Evolutionary conservation across 2,888 invertebrate species (phyloP).

Genomic region (Augiades crinisus): DNA sequence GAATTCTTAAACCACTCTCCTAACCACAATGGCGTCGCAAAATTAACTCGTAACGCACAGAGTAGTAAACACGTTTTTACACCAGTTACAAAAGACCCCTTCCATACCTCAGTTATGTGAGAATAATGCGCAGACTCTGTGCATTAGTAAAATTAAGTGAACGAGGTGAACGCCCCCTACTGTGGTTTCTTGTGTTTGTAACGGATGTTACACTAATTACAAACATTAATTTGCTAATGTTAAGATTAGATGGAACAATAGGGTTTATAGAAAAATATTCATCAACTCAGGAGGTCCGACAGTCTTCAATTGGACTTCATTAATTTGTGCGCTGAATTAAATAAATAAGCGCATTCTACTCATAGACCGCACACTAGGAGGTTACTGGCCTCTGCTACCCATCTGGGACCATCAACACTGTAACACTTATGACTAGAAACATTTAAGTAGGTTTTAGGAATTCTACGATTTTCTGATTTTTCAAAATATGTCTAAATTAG

Average conservation of each 20-base stretch:
- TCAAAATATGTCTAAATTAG: too few relatives aligned
- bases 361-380: too few relatives aligned
- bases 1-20: not conserved
- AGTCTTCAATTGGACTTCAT: too few relatives aligned
- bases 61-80: conserved; percentile 35
- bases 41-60: conserved; percentile 26
- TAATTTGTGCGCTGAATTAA: too few relatives aligned
- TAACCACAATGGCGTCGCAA: conserved; percentile 25
- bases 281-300: too few relatives aligned
- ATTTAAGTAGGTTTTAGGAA: too few relatives aligned
- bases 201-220: conserved; percentile 19
- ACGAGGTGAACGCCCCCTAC: conserved; percentile 27
- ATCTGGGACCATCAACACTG: too few relatives aligned
- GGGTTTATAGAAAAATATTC: not conserved
- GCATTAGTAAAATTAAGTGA: conserved; percentile 35
- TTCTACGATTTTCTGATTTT: too few relatives aligned
- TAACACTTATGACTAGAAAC: too few relatives aligned
- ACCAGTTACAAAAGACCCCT: conserved; percentile 33
- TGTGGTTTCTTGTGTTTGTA: conserved; percentile 14
- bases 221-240: conserved; percentile 16
- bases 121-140: conserved; percentile 35
- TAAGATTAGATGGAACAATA: conserved; percentile 14
- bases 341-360: too few relatives aligned
- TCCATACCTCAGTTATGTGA: conserved; percentile 35
- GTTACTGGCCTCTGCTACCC: too few relatives aligned